Conservation (phyloP, 2,888 invertebrate genomes). For the Volucella bombylans region DNA sequence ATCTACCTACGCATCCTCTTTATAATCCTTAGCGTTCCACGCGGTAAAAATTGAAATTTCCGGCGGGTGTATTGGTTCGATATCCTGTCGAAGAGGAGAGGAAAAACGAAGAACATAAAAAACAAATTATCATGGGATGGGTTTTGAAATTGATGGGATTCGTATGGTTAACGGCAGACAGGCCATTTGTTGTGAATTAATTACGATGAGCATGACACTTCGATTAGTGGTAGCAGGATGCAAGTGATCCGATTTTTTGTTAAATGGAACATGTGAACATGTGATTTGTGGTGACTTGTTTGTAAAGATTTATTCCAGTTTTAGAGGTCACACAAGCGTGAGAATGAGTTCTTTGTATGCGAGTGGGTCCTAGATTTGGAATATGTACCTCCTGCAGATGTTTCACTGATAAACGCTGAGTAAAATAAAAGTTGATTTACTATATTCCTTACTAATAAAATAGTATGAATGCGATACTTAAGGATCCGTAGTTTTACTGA, state of each 20-base stretch:
- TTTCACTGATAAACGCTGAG: too few relatives aligned
- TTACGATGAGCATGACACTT: conserved; percentile 65
- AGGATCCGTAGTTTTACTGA: too few relatives aligned
- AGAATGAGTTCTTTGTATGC: conserved; percentile 7
- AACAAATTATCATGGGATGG: conserved; percentile 53
- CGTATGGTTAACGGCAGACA: conserved; percentile 23
- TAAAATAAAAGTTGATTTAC: too few relatives aligned
- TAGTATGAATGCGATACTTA: too few relatives aligned
- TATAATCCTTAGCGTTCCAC: conserved; percentile 57
- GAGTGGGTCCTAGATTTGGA: background rate
- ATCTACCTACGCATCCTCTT: conserved; percentile 34
- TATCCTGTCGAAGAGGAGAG: conserved; percentile 26
- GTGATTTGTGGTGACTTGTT: conserved; percentile 58
- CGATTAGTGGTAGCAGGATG: conserved; percentile 68
- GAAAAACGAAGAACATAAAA: conserved; percentile 37
- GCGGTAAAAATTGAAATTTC: conserved; percentile 68
- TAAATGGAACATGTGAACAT: conserved; percentile 34
- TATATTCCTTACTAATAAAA: too few relatives aligned
- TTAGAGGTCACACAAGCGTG: conserved; percentile 8
- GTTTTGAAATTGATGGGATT: conserved; percentile 47
- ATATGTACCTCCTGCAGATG: background rate
- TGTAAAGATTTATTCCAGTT: conserved; percentile 27
- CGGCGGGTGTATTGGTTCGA: conserved; percentile 45
- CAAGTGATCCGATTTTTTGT: conserved; percentile 36
- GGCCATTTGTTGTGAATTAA: conserved; percentile 69